Base-by-base conservation (phyloP, 2,797 vertebrate genomes). In the Trichosurus vulpecula region DNA sequence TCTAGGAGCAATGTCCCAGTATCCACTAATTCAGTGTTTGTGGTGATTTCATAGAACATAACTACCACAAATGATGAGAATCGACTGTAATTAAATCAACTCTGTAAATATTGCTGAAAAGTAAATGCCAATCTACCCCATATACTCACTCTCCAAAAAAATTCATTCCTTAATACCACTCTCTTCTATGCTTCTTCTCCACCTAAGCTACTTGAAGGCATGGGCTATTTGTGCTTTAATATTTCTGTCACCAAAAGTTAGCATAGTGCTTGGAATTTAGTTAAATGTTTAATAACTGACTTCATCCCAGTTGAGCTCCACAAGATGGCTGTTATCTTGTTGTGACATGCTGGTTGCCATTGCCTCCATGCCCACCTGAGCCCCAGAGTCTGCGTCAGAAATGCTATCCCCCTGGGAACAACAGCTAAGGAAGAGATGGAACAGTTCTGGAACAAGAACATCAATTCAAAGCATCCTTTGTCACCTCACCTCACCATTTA, bases 351-450 rank as follows among this genome's bases (percentile, higher is more conserved):
- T n/a, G n/a, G n/a, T n/a, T n/a, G n/a, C n/a, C n/a, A n/a, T n/a
- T n/a, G n/a, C n/a, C n/a, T n/a, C n/a, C n/a, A n/a, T n/a, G n/a
- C n/a, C n/a, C n/a, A n/a, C n/a, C n/a, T n/a, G n/a, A n/a, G n/a
- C n/a, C n/a, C n/a, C n/a, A n/a, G n/a, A n/a, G n/a, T n/a, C n/a
- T n/a, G n/a, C n/a, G n/a, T n/a, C n/a, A n/a, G n/a, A n/a, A n/a
- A n/a, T 94, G 97, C 98, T 41, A 98, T 99, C 96, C 99, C 99
- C 0, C 99, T 99, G 99, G 99, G 98, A 97, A 99, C 99, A 2
- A 98, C 99, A 1, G 99, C 99, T 22, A 99, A 99, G 97, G 99
- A 99, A 57, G 99, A 99, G 98, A 99, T 99, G 99, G 98, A 99
- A 58, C 99, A 96, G 12, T 99, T 99, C 97, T 99, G 99, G 99